phyloP scores from a whole-genome alignment of 2,113 vertebrate species.

The Engraulis encrasicolus region DNA sequence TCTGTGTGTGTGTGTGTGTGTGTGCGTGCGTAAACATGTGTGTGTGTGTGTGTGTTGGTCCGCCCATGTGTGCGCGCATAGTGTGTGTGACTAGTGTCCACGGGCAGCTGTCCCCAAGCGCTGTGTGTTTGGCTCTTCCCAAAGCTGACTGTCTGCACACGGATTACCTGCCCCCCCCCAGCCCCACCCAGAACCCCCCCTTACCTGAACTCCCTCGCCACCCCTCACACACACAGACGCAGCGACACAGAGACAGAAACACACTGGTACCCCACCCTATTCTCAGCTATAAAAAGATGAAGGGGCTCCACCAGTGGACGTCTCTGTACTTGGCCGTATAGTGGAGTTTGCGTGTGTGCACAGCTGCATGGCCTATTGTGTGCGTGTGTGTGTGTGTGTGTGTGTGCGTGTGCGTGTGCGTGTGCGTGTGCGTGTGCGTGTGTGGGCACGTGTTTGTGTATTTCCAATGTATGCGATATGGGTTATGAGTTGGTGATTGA shows the following conservation, averaged over 20 bases:
- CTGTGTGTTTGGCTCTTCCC: constrained; percentile 9
- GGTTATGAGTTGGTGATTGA: constrained; percentile 2
- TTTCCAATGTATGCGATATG: background rate
- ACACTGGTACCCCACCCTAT: constrained; percentile 2
- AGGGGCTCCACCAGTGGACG: background rate
- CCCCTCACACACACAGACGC: background rate
- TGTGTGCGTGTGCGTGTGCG: constrained; percentile 15
- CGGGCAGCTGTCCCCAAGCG: constrained; percentile 8
- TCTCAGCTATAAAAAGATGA: constrained; percentile 2
- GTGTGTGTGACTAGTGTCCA: background rate
- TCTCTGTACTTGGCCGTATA: background rate
- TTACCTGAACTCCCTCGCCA: background rate
- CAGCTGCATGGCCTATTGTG: background rate
- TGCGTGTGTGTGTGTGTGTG: background rate
- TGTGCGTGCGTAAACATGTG: constrained; percentile 22
- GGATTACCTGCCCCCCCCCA: background rate
- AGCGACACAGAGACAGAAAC: background rate
- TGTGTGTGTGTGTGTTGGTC: background rate
- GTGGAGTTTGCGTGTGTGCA: constrained; percentile 9
- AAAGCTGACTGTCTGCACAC: constrained; percentile 13
- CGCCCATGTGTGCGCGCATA: background rate
- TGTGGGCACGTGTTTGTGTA: background rate
- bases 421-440: background rate
- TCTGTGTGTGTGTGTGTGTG: constrained; percentile 10
- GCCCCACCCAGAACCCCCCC: background rate